phyloP scores from a whole-genome alignment of 2,888 invertebrate genomes.

The Euplagia quadripunctaria region DNA sequence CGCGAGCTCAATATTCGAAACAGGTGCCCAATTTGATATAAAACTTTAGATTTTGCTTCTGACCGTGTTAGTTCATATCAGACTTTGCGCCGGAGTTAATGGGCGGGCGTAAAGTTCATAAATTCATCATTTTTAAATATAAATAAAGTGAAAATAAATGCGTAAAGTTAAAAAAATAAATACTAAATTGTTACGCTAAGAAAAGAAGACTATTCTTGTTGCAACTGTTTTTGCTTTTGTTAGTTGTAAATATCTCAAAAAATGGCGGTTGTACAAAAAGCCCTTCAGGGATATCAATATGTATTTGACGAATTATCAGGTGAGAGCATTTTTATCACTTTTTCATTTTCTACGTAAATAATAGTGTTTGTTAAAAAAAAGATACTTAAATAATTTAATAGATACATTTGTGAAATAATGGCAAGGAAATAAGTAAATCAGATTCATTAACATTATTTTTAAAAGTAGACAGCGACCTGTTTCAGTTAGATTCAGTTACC shows the following conservation, averaged over 20 bases:
- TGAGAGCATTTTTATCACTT: slow-evolving; percentile 22
- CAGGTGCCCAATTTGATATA: not conserved
- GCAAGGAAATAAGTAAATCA: too few species aligned
- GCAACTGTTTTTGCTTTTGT: not conserved
- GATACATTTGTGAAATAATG: not conserved
- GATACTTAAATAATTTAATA: not conserved
- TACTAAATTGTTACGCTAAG: not conserved
- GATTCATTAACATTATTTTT: too few species aligned
- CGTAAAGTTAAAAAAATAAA: not conserved
- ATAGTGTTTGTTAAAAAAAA: not conserved
- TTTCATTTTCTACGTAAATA: not conserved
- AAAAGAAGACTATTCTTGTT: not conserved
- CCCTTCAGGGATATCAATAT: slow-evolving; percentile 45
- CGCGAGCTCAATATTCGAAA: not conserved
- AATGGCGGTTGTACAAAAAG: slow-evolving; percentile 44
- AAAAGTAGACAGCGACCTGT: too few species aligned
- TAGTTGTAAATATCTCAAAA: too few species aligned
- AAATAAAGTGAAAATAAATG: slow-evolving; percentile 1
- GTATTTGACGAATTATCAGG: slow-evolving; percentile 47
- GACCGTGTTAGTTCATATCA: not conserved
- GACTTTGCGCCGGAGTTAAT: not conserved
- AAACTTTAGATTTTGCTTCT: not conserved
- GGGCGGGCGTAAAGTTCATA: not conserved
- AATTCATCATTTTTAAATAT: not conserved
- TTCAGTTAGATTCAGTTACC: too few species aligned